Conservation (phyloP, 2,113 vertebrate species). For the Narcine bancroftii region DNA sequence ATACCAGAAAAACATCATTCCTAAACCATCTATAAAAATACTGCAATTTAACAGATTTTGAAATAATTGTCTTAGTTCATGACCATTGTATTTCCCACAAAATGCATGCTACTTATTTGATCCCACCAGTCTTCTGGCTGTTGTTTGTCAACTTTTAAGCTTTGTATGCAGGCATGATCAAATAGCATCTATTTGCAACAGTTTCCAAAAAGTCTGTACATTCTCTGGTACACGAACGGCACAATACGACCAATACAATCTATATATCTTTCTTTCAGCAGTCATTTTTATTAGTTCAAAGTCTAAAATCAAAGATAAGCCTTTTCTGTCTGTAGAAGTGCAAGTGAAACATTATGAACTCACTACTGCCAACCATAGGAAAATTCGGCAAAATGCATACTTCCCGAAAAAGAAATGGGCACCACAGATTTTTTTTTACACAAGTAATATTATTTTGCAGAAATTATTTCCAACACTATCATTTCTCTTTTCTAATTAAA, state of each 20-base stretch:
- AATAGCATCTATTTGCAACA: background rate
- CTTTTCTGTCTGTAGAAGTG: background rate
- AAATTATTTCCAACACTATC: background rate
- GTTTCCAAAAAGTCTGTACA: background rate
- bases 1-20: background rate
- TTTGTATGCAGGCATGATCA: background rate
- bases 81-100: background rate
- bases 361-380: constrained; percentile 12
- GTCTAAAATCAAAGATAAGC: constrained; percentile 9
- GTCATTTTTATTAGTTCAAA: constrained; percentile 12
- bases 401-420: background rate
- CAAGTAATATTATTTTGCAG: background rate
- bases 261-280: constrained; percentile 6
- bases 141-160: background rate
- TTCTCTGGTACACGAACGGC: background rate
- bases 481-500: background rate
- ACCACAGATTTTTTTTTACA: background rate
- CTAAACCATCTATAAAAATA: background rate
- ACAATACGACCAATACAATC: background rate
- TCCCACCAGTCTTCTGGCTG: background rate
- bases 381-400: background rate
- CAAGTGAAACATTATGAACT: background rate
- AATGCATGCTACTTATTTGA: background rate
- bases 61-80: background rate
- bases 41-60: background rate